These are phyloP conservation scores for Pherbina coryleti DNA, from an alignment of 2,888 invertebrate species.

Conservation along the genomic window DNA sequence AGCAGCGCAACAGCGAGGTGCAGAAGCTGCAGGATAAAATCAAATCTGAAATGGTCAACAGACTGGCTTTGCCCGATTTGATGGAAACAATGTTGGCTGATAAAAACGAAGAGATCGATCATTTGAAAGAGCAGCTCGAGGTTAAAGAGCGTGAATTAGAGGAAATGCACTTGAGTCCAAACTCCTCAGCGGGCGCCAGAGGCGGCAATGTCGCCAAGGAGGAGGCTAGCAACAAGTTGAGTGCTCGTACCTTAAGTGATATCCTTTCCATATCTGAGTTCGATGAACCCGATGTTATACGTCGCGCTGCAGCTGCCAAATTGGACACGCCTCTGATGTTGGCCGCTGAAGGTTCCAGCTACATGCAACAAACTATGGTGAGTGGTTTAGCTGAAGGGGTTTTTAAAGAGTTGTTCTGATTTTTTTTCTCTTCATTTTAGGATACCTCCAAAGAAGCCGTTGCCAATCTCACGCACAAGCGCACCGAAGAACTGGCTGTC, in stretches of 20 bases:
- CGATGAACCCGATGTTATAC: constrained; percentile 77
- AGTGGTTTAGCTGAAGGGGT: constrained; percentile 36
- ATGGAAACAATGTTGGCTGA: constrained; percentile 76
- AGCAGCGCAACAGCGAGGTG: constrained; percentile 68
- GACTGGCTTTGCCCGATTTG: constrained; percentile 72
- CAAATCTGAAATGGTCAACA: constrained; percentile 69
- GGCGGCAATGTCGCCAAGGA: constrained; percentile 51
- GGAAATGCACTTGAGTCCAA: constrained; percentile 72
- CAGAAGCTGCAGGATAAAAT: constrained; percentile 69
- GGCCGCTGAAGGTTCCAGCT: constrained; percentile 50
- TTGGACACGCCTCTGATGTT: constrained; percentile 60
- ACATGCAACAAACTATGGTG: constrained; percentile 63
- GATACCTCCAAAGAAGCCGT: constrained; percentile 64
- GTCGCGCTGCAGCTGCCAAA: constrained; percentile 67
- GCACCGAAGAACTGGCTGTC: constrained; percentile 61
- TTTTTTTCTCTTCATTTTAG: constrained; percentile 46
- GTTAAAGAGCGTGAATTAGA: constrained; percentile 67
- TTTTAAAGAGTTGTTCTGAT: neutral
- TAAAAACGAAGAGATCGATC: constrained; percentile 79
- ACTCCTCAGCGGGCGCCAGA: constrained; percentile 47
- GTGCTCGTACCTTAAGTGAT: constrained; percentile 79
- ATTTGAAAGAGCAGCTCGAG: constrained; percentile 72
- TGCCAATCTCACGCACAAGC: constrained; percentile 64
- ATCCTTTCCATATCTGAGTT: constrained; percentile 81
- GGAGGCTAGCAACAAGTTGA: constrained; percentile 73